These are phyloP conservation scores for Pristionchus exspectatus DNA, from an alignment of 2,888 invertebrate genomes.

Conservation along the genomic window DNA sequence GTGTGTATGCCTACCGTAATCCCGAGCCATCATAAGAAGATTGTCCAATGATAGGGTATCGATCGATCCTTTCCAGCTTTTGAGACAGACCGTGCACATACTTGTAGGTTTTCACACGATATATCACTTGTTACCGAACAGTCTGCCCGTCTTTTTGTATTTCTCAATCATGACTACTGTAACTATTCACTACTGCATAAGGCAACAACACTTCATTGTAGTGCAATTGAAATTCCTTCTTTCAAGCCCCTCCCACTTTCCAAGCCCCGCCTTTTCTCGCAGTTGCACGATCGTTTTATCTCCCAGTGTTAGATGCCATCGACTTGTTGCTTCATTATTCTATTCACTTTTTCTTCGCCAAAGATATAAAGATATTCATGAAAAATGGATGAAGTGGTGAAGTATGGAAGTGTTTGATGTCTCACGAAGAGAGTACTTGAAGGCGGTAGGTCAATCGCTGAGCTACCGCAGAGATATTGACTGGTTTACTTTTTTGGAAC, in stretches of 20 bases:
- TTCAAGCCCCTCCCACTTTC: conserved; percentile 10
- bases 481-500: neutral
- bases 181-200: conserved; percentile 37
- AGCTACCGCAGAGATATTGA: neutral
- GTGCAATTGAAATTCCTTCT: neutral
- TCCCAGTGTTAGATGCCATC: conserved; percentile 41
- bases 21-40: conserved; percentile 24
- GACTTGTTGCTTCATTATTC: neutral
- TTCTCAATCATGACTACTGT: conserved; percentile 25
- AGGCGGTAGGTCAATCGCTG: no score
- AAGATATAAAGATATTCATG: conserved; percentile 24
- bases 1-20: conserved; percentile 15
- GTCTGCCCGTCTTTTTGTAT: conserved; percentile 10
- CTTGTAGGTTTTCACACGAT: neutral
- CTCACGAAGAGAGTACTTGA: neutral
- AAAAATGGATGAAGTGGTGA: neutral
- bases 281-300: conserved; percentile 16
- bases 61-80: conserved; percentile 15
- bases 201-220: neutral
- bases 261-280: neutral
- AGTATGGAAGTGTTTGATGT: neutral
- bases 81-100: neutral
- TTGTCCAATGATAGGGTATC: conserved; percentile 4
- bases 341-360: conserved; percentile 27
- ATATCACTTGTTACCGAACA: conserved; percentile 18